These are phyloP conservation scores for Drosophila oshimai DNA, from an alignment of 1,140 invertebrate genomes.

Conservation along the genomic window DNA sequence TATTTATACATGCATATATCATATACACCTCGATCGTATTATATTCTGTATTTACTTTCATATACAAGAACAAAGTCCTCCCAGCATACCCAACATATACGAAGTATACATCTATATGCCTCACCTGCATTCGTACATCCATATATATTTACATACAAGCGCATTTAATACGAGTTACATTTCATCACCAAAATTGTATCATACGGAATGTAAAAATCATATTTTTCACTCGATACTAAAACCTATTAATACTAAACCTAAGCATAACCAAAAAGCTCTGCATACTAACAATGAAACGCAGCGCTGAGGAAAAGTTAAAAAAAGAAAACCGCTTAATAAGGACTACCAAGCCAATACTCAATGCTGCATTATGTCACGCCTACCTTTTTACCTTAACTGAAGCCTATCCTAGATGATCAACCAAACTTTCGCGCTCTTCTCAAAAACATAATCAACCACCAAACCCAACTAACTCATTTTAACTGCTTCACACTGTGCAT, in stretches of 20 bases:
- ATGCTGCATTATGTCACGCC: slow-evolving; percentile 68
- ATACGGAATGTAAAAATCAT: slow-evolving; percentile 53
- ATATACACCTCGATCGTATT: slow-evolving; percentile 40
- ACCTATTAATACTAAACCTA: slow-evolving; percentile 21
- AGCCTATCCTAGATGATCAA: slow-evolving; percentile 33
- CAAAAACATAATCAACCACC: slow-evolving; percentile 64
- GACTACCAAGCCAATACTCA: slow-evolving; percentile 43
- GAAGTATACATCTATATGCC: slow-evolving; percentile 40
- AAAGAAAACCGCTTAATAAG: slow-evolving; percentile 58
- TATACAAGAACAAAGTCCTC: slow-evolving; percentile 45
- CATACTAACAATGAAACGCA: slow-evolving; percentile 41
- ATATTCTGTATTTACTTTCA: slow-evolving; percentile 49
- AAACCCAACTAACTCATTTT: slow-evolving; percentile 66
- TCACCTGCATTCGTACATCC: slow-evolving; percentile 34
- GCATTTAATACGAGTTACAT: slow-evolving; percentile 42
- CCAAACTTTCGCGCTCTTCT: slow-evolving; percentile 42
- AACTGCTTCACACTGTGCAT: slow-evolving; percentile 48
- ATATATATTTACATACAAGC: slow-evolving; percentile 46
- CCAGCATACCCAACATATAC: slow-evolving; percentile 40
- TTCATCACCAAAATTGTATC: slow-evolving; percentile 34
- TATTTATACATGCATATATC: slow-evolving; percentile 57
- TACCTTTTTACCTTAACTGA: slow-evolving; percentile 69
- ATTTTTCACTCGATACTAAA: slow-evolving; percentile 59
- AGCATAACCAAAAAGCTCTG: slow-evolving; percentile 37
- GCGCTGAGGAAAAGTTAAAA: slow-evolving; percentile 4